These are phyloP conservation scores for Peucedramus taeniatus DNA, from an alignment of 2,113 vertebrate genomes.

Conservation along the genomic window DNA sequence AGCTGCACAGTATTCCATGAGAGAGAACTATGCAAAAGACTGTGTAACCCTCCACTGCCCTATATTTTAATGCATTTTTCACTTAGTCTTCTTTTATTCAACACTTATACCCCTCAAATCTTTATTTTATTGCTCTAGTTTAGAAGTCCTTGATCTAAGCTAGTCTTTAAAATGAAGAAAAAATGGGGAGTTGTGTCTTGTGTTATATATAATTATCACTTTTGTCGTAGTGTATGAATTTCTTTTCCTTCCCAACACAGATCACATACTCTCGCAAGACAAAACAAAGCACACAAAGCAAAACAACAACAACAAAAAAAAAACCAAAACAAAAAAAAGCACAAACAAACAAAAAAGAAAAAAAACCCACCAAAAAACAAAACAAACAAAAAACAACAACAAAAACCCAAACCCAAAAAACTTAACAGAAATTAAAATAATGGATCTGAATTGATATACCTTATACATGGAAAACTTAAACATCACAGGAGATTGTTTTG, in stretches of 20 bases:
- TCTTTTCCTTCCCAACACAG: background rate
- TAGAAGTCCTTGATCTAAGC: background rate
- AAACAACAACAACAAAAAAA: background rate
- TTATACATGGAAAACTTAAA: background rate
- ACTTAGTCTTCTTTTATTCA: background rate
- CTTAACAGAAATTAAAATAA: background rate
- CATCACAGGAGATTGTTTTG: background rate
- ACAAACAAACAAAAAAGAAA: background rate
- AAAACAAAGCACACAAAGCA: too few relatives aligned
- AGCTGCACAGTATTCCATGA: background rate
- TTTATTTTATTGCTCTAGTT: background rate
- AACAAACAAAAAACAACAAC: too few relatives aligned
- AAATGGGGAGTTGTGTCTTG: background rate
- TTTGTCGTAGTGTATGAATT: background rate
- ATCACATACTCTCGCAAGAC: background rate
- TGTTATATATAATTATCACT: background rate
- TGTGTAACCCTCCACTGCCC: background rate
- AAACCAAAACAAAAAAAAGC: too few relatives aligned
- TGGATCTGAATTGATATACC: background rate
- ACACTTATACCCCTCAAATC: background rate
- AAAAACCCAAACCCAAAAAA: background rate
- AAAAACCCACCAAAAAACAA: too few relatives aligned
- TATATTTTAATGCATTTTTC: background rate
- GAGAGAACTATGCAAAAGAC: background rate
- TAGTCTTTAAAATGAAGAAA: background rate